A percentile compares a stretch with the other conserved stretches of the same genome.
Evolutionary conservation across 2,113 vertebrate species (phyloP).

Genomic region (Charadrius vociferus): DNA sequence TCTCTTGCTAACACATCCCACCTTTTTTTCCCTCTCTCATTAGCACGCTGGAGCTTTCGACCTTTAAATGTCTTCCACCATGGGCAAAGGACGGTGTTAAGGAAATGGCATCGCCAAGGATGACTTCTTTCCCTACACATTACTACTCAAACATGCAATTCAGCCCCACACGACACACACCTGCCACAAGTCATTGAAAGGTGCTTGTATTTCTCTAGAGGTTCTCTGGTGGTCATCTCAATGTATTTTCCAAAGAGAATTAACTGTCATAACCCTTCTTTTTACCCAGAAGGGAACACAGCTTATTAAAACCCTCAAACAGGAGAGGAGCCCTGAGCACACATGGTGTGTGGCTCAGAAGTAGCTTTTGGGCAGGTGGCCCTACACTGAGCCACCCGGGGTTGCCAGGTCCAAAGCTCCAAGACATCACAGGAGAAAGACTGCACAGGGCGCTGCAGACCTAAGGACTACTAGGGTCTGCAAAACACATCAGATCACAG

Average conservation of each 20-base stretch:
- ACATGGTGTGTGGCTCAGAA: not conserved
- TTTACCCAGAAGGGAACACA: not conserved
- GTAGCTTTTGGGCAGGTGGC: not conserved
- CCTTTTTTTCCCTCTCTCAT: not conserved
- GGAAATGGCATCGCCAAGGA: not conserved
- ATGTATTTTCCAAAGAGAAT: not conserved
- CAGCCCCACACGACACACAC: not conserved
- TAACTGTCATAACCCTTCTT: not conserved
- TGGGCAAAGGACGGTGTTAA: not conserved
- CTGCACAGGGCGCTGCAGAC: not conserved
- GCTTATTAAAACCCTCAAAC: not conserved
- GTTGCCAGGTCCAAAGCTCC: not conserved
- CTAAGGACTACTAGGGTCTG: not conserved
- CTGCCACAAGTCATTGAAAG: rapidly evolving
- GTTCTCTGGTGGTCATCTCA: not conserved
- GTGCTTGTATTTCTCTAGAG: rapidly evolving
- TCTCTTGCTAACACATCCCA: not conserved
- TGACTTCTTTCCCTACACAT: rapidly evolving
- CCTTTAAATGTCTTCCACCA: not conserved
- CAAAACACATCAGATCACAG: not conserved
- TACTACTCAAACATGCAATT: not conserved
- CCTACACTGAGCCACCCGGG: not conserved
- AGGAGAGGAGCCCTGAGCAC: not conserved
- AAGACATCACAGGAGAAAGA: not conserved
- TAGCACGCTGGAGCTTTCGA: not conserved